Percentiles rank a stretch among this genome's conserved stretches.
Conservation (phyloP, 2,797 vertebrate genomes). For the Phrynocephalus vlangalii region DNA sequence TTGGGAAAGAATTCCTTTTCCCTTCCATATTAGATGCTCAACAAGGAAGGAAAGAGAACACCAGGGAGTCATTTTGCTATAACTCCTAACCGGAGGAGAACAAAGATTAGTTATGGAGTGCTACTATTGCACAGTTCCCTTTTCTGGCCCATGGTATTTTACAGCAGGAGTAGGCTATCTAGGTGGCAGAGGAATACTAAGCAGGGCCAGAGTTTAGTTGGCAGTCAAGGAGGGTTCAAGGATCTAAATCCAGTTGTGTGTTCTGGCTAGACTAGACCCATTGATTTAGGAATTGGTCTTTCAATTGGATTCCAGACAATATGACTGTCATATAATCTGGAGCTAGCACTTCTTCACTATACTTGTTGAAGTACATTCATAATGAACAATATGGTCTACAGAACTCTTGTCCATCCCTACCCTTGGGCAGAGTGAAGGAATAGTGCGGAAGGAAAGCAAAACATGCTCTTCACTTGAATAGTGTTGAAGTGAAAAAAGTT, state of each 20-base stretch:
- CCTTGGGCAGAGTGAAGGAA: no score
- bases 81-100: not conserved
- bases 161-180: not conserved
- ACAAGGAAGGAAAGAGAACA: not conserved
- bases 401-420: not conserved
- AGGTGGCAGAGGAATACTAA: not conserved
- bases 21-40: not conserved
- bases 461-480: no score
- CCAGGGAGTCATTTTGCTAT: not conserved
- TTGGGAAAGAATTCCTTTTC: not conserved
- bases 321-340: not conserved
- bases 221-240: no score
- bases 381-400: not conserved
- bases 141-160: not conserved
- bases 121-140: no score
- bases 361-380: not conserved
- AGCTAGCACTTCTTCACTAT: not conserved
- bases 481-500: no score
- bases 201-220: not conserved
- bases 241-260: no score
- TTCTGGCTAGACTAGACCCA: no score
- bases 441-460: no score
- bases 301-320: no score
- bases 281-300: no score
- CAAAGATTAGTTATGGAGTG: not conserved